These are phyloP conservation scores for Drosophila biarmipes DNA, from an alignment of 1,140 invertebrate genomes.

Conservation along the genomic window DNA sequence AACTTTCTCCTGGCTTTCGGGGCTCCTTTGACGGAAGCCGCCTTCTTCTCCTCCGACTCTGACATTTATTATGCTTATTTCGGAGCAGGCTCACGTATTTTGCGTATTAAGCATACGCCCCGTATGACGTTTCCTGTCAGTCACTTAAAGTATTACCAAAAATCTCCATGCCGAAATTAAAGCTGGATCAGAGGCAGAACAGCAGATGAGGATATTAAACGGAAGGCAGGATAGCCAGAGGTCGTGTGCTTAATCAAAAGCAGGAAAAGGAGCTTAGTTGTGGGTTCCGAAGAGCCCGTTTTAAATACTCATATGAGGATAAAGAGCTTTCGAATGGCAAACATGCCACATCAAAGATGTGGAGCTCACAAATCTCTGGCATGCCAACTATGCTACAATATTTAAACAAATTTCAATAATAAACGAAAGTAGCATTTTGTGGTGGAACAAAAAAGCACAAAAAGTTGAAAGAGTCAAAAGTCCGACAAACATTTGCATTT, in stretches of 20 bases:
- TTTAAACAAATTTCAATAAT: slow-evolving; percentile 21
- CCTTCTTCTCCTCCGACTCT: slow-evolving; percentile 7
- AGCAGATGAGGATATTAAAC: slow-evolving; percentile 1
- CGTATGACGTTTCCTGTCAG: slow-evolving; percentile 59
- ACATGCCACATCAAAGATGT: slow-evolving; percentile 31
- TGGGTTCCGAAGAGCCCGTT: not conserved
- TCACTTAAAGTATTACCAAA: slow-evolving; percentile 48
- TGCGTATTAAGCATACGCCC: slow-evolving; percentile 68
- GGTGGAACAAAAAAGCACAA: not conserved
- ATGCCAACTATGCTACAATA: slow-evolving; percentile 11
- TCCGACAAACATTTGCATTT: slow-evolving; percentile 48
- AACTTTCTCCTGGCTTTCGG: slow-evolving; percentile 22
- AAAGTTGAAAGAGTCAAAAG: slow-evolving; percentile 15
- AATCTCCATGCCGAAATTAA: slow-evolving; percentile 8
- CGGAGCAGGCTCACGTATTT: slow-evolving; percentile 59
- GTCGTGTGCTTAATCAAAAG: not conserved
- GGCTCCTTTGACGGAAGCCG: slow-evolving; percentile 24
- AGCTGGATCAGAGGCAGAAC: slow-evolving; percentile 8
- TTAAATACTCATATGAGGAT: not conserved
- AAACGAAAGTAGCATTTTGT: slow-evolving; percentile 6
- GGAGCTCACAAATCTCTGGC: not conserved
- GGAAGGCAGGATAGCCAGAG: not conserved
- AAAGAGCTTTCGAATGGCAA: slow-evolving; percentile 8
- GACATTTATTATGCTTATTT: slow-evolving; percentile 78
- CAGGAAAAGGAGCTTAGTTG: slow-evolving; percentile 18